A percentile compares a stretch with the other conserved stretches of the same genome.
Evolutionary conservation across 92 coral and sea anemone species (phyloP).

Genomic region (Porites rus): DNA sequence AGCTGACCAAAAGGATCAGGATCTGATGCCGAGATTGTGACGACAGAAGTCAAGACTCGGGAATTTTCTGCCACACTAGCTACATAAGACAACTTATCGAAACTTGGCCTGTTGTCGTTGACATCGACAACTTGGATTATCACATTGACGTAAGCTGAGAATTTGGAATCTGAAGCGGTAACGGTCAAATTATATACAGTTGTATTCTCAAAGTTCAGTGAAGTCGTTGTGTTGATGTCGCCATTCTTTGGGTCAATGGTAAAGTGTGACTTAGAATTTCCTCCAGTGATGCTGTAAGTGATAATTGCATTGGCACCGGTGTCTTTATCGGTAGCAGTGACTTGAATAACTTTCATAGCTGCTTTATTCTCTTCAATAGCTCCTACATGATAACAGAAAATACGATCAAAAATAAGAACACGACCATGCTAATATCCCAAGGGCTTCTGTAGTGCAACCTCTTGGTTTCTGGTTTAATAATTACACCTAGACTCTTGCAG

Average conservation of each 20-base stretch:
- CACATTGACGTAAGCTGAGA: conserved; percentile 45
- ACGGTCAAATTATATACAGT: conserved; percentile 59
- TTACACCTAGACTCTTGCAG: too few species aligned
- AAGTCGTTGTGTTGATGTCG: conserved; percentile 55
- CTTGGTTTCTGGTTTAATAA: too few species aligned
- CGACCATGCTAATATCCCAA: not conserved
- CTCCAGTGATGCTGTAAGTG: conserved; percentile 74
- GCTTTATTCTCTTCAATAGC: conserved; percentile 70
- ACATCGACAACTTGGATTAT: conserved; percentile 65
- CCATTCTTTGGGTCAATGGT: conserved; percentile 72
- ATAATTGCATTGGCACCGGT: conserved; percentile 72
- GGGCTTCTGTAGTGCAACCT: not conserved
- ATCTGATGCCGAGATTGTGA: conserved; percentile 73
- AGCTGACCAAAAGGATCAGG: conserved; percentile 77
- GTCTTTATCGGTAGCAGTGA: conserved; percentile 83
- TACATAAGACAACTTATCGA: conserved; percentile 50
- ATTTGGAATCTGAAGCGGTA: conserved; percentile 73
- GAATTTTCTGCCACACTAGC: conserved; percentile 77
- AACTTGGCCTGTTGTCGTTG: conserved; percentile 83
- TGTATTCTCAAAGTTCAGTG: conserved; percentile 77
- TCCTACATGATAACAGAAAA: conserved; percentile 36
- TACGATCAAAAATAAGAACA: not conserved
- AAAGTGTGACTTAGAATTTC: conserved; percentile 73
- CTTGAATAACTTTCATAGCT: conserved; percentile 64
- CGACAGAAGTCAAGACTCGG: conserved; percentile 50